phyloP scores from a whole-genome alignment of 1,140 invertebrate species.

The Aphelenchoides fujianensis region DNA sequence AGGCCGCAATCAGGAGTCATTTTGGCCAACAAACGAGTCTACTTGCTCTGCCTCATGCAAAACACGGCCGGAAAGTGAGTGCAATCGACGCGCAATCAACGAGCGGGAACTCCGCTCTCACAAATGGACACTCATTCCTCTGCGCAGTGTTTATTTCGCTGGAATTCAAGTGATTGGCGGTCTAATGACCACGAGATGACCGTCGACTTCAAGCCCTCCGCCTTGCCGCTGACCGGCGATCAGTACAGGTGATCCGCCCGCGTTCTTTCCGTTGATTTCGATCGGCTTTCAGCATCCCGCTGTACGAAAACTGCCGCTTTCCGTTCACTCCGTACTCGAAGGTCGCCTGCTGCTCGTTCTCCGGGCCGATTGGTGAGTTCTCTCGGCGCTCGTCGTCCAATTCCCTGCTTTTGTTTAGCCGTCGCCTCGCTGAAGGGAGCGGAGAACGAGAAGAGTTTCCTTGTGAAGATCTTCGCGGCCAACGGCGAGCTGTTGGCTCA shows the following conservation, averaged over 20 bases:
- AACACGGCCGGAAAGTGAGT: too few species aligned
- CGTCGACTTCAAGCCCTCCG: neutral
- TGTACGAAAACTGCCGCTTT: constrained; percentile 11
- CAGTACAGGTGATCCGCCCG: neutral
- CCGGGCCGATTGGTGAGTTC: neutral
- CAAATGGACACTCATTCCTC: too few species aligned
- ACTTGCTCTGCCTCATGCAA: too few species aligned
- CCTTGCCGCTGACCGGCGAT: neutral
- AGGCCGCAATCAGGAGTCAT: too few species aligned
- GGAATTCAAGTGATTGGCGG: too few species aligned
- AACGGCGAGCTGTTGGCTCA: neutral
- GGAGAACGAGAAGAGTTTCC: neutral
- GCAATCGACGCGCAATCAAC: too few species aligned
- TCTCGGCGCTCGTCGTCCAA: neutral
- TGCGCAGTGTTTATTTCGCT: too few species aligned
- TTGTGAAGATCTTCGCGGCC: neutral
- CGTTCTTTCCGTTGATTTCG: neutral
- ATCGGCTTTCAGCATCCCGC: neutral
- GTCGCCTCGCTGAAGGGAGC: neutral
- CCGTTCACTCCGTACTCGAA: constrained; percentile 4
- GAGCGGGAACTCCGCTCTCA: too few species aligned
- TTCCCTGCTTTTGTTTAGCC: neutral
- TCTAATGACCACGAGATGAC: too few species aligned
- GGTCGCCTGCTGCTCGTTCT: constrained; percentile 3
- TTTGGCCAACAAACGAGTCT: too few species aligned